A percentile compares a stretch with the other conserved stretches of the same genome.
phyloP scores from a whole-genome alignment of 2,113 vertebrate genomes.

The Ibidorhyncha struthersii region DNA sequence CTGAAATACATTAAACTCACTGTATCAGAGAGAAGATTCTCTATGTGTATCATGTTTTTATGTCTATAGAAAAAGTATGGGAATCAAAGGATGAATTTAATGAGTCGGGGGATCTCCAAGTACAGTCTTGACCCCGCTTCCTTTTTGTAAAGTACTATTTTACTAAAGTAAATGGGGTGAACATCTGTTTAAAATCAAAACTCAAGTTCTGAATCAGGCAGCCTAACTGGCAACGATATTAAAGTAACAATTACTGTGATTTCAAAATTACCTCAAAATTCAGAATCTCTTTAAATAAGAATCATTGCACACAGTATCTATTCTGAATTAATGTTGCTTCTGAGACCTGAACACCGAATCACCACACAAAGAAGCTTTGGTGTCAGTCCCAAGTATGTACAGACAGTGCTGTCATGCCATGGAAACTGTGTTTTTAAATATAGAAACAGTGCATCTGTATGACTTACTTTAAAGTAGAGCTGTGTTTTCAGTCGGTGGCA shows the following conservation, averaged over 20 bases:
- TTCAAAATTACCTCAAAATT: background rate
- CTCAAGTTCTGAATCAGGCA: background rate
- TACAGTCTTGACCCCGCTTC: background rate
- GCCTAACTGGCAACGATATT: background rate
- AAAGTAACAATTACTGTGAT: background rate
- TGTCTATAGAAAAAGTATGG: background rate
- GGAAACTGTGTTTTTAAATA: conserved; percentile 54
- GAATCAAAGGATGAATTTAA: background rate
- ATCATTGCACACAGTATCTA: background rate
- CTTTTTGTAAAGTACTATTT: background rate
- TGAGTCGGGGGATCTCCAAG: background rate
- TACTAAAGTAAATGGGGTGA: background rate
- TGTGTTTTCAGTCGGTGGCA: conserved; percentile 3
- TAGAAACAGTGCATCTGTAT: conserved; percentile 24
- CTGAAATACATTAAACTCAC: background rate
- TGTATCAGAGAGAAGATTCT: background rate
- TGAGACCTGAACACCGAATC: background rate
- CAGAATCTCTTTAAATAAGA: background rate
- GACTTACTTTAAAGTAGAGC: conserved; percentile 35
- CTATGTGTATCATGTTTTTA: background rate
- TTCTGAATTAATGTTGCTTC: background rate
- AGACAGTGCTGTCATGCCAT: conserved; percentile 24
- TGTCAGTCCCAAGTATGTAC: background rate
- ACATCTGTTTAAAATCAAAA: background rate
- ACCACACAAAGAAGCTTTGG: conserved; percentile 4